These are phyloP conservation scores for Onthophagus sagittarius DNA, from an alignment of 2,888 invertebrate genomes.

Conservation along the genomic window DNA sequence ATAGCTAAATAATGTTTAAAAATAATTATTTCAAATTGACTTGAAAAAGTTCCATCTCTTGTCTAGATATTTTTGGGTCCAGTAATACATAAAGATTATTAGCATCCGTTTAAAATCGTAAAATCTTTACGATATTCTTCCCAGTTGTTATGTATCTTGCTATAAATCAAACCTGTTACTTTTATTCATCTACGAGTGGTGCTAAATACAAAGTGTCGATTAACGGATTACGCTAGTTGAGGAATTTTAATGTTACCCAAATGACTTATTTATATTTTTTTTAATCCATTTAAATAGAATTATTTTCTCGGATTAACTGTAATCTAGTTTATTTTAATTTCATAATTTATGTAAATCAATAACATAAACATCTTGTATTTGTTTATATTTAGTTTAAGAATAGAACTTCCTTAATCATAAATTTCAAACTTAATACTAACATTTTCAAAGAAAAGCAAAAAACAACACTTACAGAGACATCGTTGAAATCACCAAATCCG, in stretches of 20 bases:
- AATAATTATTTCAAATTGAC: too few relatives aligned
- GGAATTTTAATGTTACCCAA: neutral
- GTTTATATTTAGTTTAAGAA: neutral
- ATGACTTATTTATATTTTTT: neutral
- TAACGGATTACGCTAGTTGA: neutral
- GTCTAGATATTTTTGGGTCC: neutral
- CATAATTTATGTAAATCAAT: neutral
- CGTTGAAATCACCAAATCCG: neutral
- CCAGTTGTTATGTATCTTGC: neutral
- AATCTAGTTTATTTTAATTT: neutral
- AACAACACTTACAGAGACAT: slow-evolving; percentile 4
- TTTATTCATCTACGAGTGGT: neutral
- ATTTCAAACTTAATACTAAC: neutral
- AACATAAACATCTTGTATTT: neutral
- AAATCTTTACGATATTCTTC: neutral
- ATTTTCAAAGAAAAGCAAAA: neutral
- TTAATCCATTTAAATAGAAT: too few relatives aligned
- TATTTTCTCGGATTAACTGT: too few relatives aligned
- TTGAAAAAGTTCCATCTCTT: neutral
- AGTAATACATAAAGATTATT: neutral
- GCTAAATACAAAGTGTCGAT: neutral
- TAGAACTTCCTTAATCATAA: neutral
- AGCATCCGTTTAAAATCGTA: neutral
- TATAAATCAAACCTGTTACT: neutral
- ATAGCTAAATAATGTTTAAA: too few relatives aligned